Evolutionary conservation across 2,888 invertebrate species (phyloP).

Genomic region (Tipula helvola): DNA sequence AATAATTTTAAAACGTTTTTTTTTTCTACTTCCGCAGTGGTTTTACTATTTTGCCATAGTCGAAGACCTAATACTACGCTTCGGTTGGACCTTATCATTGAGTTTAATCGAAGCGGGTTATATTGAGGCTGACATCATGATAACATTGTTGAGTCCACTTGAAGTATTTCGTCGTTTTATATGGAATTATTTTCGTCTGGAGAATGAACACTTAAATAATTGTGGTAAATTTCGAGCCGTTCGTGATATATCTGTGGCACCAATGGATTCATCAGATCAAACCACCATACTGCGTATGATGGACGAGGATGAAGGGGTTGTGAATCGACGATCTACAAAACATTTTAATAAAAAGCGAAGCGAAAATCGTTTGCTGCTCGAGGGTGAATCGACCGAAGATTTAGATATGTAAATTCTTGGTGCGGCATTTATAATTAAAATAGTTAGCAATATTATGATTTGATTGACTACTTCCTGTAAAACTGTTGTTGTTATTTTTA

Average conservation of each 20-base stretch:
- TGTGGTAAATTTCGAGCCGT: slow-evolving; percentile 83
- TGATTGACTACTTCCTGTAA: no score
- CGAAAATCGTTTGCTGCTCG: slow-evolving; percentile 27
- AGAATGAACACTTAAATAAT: slow-evolving; percentile 82
- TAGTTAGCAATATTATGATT: no score
- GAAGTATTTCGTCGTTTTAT: slow-evolving; percentile 66
- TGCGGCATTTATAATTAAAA: no score
- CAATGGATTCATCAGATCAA: slow-evolving; percentile 63
- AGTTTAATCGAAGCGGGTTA: slow-evolving; percentile 52
- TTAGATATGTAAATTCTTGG: slow-evolving; percentile 19
- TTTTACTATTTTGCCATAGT: slow-evolving; percentile 77
- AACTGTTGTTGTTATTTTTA: no score
- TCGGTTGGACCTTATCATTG: slow-evolving; percentile 64
- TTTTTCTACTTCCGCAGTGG: slow-evolving; percentile 34
- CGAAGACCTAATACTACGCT: slow-evolving; percentile 66
- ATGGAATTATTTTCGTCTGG: slow-evolving; percentile 82
- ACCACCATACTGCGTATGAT: slow-evolving; percentile 36
- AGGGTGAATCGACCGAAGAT: slow-evolving; percentile 33
- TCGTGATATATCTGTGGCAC: slow-evolving; percentile 69
- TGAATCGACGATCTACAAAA: slow-evolving; percentile 27
- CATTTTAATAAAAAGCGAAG: slow-evolving; percentile 25
- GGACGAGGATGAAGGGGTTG: slow-evolving; percentile 34
- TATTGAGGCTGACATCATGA: slow-evolving; percentile 51
- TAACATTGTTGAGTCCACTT: slow-evolving; percentile 49
- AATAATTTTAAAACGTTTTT: background rate